Conservation (phyloP, 2,888 invertebrate species). For the Drosophila suboccidentalis region DNA sequence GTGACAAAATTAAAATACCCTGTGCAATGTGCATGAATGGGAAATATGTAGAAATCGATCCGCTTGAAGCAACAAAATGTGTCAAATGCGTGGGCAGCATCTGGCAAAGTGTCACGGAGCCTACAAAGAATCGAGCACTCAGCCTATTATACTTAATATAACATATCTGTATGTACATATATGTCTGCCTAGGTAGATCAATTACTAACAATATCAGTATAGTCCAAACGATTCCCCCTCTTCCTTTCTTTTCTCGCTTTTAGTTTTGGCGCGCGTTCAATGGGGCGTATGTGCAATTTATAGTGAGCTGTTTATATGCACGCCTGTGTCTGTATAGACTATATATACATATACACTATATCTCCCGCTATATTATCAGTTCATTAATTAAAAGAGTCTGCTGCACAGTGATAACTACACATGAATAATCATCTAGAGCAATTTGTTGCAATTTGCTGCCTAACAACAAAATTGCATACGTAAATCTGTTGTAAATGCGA, state of each 20-base stretch:
- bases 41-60: conserved; percentile 53
- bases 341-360: neutral
- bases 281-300: conserved; percentile 48
- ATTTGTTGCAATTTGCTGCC: conserved; percentile 61
- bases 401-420: conserved; percentile 17
- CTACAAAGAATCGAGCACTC: neutral
- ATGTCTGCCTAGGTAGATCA: neutral
- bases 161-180: neutral
- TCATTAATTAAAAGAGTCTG: conserved; percentile 32
- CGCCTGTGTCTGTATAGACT: neutral
- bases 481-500: neutral
- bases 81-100: conserved; percentile 54
- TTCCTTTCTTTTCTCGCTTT: neutral
- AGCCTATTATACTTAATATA: neutral
- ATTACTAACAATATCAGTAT: neutral
- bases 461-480: conserved; percentile 47
- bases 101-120: conserved; percentile 26
- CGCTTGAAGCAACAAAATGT: conserved; percentile 49
- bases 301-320: conserved; percentile 3
- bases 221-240: neutral
- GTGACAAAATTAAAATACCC: neutral
- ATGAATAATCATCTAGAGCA: conserved; percentile 36
- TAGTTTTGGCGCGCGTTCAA: conserved; percentile 26
- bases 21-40: neutral
- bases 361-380: conserved; percentile 1